These are phyloP conservation scores for Ceratina australensis DNA, from an alignment of 1,140 invertebrate species.

Conservation along the genomic window DNA sequence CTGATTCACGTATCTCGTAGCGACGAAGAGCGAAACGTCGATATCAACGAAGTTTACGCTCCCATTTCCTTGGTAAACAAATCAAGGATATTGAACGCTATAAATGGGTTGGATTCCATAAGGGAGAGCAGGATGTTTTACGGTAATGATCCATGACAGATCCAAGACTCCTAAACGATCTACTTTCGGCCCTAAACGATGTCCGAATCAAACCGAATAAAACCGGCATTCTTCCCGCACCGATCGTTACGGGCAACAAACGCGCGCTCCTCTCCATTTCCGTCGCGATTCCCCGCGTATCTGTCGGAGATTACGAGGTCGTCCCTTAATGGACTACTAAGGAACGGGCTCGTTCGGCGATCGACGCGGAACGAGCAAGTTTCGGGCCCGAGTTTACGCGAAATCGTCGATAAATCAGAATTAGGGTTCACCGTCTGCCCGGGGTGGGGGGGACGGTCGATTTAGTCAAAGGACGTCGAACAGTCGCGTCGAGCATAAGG, in stretches of 20 bases:
- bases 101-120: too few relatives aligned
- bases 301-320: slow-evolving; percentile 7
- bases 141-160: too few relatives aligned
- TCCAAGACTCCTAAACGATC: not conserved
- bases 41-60: too few relatives aligned
- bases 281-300: not conserved
- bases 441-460: slow-evolving; percentile 27
- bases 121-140: too few relatives aligned
- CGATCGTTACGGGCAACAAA: not conserved
- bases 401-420: slow-evolving; percentile 46
- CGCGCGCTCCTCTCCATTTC: not conserved
- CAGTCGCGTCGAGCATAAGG: slow-evolving; percentile 28
- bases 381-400: slow-evolving; percentile 3
- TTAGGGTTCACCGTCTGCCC: slow-evolving; percentile 13
- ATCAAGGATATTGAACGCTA: too few relatives aligned
- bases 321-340: slow-evolving; percentile 14
- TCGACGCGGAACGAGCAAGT: not conserved
- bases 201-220: not conserved
- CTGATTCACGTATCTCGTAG: too few relatives aligned
- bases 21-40: too few relatives aligned
- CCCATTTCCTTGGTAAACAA: too few relatives aligned
- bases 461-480: slow-evolving; percentile 44
- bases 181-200: not conserved
- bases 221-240: not conserved
- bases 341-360: not conserved